phyloP scores from a whole-genome alignment of 2,797 vertebrate species.

The Melanitta fusca region DNA sequence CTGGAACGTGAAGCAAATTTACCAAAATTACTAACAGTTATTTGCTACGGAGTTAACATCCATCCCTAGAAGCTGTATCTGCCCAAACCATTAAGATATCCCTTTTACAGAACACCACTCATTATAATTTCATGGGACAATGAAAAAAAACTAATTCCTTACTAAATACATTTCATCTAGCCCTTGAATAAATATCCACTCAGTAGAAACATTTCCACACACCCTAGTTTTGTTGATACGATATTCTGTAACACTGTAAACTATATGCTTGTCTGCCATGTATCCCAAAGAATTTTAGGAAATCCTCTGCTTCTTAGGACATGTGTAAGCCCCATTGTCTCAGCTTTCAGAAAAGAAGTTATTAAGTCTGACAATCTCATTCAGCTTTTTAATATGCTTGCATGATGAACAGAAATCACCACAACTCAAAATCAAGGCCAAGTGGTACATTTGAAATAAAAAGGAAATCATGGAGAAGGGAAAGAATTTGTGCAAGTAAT shows the following conservation, averaged over 20 bases:
- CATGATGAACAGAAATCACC: too few species aligned
- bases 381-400: neutral
- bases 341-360: neutral
- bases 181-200: neutral
- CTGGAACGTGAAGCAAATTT: neutral
- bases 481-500: neutral
- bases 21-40: neutral
- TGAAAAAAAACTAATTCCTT: neutral
- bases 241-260: constrained; percentile 47
- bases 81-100: neutral
- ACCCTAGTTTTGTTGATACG: constrained; percentile 43
- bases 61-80: neutral
- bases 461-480: neutral
- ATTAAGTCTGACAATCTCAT: neutral
- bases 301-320: constrained; percentile 41
- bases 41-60: neutral
- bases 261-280: neutral
- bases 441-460: neutral
- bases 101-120: neutral
- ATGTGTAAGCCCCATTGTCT: neutral
- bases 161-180: neutral
- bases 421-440: neutral
- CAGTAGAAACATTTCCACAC: constrained; percentile 59
- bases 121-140: neutral
- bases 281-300: constrained; percentile 59